Conservation (phyloP, 2,113 vertebrate species). For the Cisticola juncidis region DNA sequence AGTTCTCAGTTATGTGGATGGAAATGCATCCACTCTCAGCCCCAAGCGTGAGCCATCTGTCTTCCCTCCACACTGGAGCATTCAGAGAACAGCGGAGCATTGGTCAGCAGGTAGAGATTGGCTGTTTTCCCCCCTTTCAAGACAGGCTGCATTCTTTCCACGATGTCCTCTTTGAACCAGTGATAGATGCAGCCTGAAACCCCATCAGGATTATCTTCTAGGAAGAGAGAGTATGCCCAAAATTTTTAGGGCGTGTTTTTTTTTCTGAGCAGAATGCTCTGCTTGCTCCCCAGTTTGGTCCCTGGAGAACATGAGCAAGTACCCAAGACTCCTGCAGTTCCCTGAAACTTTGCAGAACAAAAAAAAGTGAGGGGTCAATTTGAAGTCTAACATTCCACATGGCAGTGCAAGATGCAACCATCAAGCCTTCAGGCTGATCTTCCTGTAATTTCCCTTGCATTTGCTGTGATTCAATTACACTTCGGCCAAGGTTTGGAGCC, state of each 20-base stretch:
- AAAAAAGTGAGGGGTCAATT: slow-evolving; percentile 6
- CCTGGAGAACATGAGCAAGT: neutral
- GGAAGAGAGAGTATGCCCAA: neutral
- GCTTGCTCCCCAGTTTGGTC: neutral
- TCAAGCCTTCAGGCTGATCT: neutral
- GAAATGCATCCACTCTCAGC: neutral
- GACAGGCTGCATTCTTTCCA: neutral
- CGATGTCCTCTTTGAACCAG: neutral
- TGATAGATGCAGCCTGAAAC: neutral
- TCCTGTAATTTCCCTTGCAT: slow-evolving; percentile 22
- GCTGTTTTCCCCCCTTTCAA: neutral
- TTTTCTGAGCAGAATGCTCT: neutral
- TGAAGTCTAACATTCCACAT: neutral
- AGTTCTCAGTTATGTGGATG: neutral
- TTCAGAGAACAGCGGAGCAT: neutral
- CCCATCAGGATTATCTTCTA: neutral
- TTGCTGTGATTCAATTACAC: slow-evolving; percentile 21
- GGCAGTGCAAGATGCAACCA: slow-evolving; percentile 18
- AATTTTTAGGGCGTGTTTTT: neutral
- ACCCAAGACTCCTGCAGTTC: neutral
- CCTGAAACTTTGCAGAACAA: neutral
- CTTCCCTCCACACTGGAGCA: neutral
- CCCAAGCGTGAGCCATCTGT: neutral
- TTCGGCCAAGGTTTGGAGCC: slow-evolving; percentile 12
- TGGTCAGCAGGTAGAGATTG: neutral